These are phyloP conservation scores for Drosophila azteca DNA, from an alignment of 1,140 invertebrate species.

Conservation along the genomic window DNA sequence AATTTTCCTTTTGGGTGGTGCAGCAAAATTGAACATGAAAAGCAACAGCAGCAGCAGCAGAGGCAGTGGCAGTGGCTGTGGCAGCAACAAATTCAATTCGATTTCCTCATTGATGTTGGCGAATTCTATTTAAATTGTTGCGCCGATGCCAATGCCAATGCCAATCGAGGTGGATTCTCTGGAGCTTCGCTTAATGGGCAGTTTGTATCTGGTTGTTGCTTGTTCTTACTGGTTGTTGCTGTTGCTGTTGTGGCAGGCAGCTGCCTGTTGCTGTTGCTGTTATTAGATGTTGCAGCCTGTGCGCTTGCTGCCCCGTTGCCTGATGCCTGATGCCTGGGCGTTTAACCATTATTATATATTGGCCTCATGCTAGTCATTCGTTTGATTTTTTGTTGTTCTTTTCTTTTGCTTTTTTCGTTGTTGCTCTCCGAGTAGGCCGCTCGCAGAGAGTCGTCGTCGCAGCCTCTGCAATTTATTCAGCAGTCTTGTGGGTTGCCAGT, in stretches of 20 bases:
- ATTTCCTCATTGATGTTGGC: constrained; percentile 54
- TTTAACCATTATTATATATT: constrained; percentile 74
- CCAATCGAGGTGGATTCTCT: constrained; percentile 40
- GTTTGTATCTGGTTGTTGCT: constrained; percentile 32
- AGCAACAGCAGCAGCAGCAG: constrained; percentile 4
- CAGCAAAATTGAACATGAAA: constrained; percentile 34
- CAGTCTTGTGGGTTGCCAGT: constrained; percentile 40
- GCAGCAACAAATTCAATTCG: constrained; percentile 59
- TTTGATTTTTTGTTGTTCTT: constrained; percentile 47
- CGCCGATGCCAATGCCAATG: constrained; percentile 43
- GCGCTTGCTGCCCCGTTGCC: too few relatives aligned
- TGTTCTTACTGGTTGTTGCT: constrained; percentile 2
- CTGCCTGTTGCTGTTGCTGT: constrained; percentile 34
- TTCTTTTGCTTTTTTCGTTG: not conserved
- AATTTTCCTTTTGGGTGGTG: constrained; percentile 18
- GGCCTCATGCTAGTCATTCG: constrained; percentile 66
- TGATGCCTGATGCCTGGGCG: constrained; percentile 48
- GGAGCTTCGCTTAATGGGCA: constrained; percentile 51
- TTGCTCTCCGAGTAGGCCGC: constrained; percentile 44
- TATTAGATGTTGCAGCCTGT: constrained; percentile 32
- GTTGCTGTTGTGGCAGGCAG: constrained; percentile 6
- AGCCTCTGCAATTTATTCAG: constrained; percentile 64
- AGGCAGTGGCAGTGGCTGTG: constrained; percentile 6
- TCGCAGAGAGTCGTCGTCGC: not conserved
- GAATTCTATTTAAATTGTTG: constrained; percentile 66